phyloP scores from a whole-genome alignment of 2,888 invertebrate genomes.

The Hecatera dysodea region DNA sequence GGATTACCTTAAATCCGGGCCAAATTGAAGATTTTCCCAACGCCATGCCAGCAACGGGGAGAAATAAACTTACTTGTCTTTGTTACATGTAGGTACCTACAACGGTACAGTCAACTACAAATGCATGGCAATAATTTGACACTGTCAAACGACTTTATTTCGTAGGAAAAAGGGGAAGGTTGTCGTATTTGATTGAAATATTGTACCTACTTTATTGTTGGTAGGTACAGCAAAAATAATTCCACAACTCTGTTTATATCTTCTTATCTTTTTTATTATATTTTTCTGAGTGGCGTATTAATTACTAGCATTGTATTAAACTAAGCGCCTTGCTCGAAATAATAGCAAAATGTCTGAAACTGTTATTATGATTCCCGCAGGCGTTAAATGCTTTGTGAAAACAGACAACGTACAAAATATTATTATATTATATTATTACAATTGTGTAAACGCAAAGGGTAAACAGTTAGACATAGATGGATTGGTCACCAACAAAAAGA shows the following conservation, averaged over 20 bases:
- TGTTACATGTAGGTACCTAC: conserved; percentile 31
- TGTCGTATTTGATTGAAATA: conserved; percentile 1
- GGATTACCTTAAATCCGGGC: conserved; percentile 75
- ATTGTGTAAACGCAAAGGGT: no score
- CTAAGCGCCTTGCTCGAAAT: conserved; percentile 36
- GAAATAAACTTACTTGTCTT: conserved; percentile 53
- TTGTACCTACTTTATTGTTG: no score
- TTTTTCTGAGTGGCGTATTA: no score
- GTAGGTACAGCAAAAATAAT: no score
- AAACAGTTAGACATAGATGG: no score
- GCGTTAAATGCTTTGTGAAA: background rate
- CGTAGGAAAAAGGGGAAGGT: background rate
- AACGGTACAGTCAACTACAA: conserved; percentile 4
- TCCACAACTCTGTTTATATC: no score
- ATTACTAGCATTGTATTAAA: no score
- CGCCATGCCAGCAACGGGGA: conserved; percentile 44
- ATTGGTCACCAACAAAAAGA: no score
- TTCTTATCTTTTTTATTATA: no score
- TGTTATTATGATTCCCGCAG: conserved; percentile 18
- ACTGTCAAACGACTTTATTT: background rate
- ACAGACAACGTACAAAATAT: no score
- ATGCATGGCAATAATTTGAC: conserved; percentile 1
- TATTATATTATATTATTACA: no score
- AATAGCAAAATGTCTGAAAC: conserved; percentile 30
- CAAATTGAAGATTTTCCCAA: conserved; percentile 77